Evolutionary conservation across 2,888 invertebrate species (phyloP), one percentile per base, ranked within the genome.

Genomic region (Trissolcus japonicus): DNA sequence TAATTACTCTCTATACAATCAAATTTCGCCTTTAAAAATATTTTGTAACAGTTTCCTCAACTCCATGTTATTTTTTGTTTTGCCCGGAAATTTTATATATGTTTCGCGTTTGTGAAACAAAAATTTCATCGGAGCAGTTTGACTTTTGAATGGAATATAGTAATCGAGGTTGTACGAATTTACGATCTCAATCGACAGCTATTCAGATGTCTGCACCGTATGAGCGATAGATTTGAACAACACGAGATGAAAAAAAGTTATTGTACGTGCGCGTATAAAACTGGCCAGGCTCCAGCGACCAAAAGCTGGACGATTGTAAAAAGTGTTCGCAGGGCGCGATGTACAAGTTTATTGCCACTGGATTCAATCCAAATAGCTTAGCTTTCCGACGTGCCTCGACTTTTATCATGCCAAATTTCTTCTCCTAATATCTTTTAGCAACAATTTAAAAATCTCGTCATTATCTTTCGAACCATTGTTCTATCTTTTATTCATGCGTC

Each of bases 321-420:
- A 81, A 79, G 76, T 63, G 79, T 80, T 68, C 78, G 25, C 16
- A 17, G 72, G 68, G 75, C 57, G 78, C 76, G 76, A 71, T 76
- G 74, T 76, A 76, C 76, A 75, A 81, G 80, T 82, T 82, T 78
- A 79, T 78, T 79, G 83, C 81, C 76, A 82, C 83, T 86, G 86
- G 86, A 86, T 61, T 67, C 72, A 66, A 78, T 86, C 86, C 86
- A 86, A 86, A 84, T 81, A 82, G 81, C 80, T 79, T 73, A 83
- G 82, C 82, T 80, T 80, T 77, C 74, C 80, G 79, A 67, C 76
- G 76, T 80, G 76, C 68, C 19, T 41, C 48, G 72, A 72, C 68
- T 76, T 78, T 72, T 73, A 73, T 75, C 78, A 67, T 60, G 68
- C 72, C 63, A 63, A 73, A 77, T 60, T 66, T 63, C 61, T 54